phyloP scores from a whole-genome alignment of 2,888 invertebrate species.

The Venustoraphidia nigricollis region DNA sequence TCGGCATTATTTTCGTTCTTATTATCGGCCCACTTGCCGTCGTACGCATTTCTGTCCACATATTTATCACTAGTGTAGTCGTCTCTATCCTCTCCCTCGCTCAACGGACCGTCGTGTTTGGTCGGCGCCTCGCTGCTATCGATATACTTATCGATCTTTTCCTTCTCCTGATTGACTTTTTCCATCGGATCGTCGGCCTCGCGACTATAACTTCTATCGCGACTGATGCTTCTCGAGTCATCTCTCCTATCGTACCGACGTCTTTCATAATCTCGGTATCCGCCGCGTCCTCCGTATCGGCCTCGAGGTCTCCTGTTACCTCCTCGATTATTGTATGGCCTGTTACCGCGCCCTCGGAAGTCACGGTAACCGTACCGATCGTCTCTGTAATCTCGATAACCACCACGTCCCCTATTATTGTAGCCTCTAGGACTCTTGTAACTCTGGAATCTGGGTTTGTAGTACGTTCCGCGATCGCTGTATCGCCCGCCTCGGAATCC shows the following conservation, averaged over 20 bases:
- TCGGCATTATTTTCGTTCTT: conserved; percentile 10
- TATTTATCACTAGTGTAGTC: conserved; percentile 31
- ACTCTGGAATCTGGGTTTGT: conserved; percentile 61
- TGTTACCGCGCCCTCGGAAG: conserved; percentile 21
- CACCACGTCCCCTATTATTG: conserved; percentile 20
- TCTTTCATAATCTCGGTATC: conserved; percentile 53
- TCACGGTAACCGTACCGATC: conserved; percentile 21
- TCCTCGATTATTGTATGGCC: conserved; percentile 23
- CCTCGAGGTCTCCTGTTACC: conserved; percentile 21
- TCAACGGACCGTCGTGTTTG: conserved; percentile 37
- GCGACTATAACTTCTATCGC: conserved; percentile 24
- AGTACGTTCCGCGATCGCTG: conserved; percentile 60
- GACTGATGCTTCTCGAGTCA: conserved; percentile 41
- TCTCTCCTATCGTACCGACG: conserved; percentile 39
- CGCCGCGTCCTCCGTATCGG: conserved; percentile 24
- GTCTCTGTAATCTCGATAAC: conserved; percentile 24
- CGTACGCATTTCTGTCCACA: conserved; percentile 46
- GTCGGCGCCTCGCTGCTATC: conserved; percentile 26
- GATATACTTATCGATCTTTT: conserved; percentile 40
- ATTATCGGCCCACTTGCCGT: conserved; percentile 49
- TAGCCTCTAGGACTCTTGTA: conserved; percentile 30
- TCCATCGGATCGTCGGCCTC: conserved; percentile 29
- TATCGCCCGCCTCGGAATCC: conserved; percentile 30
- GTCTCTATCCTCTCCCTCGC: conserved; percentile 41
- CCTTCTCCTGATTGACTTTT: conserved; percentile 35